Evolutionary conservation across 1,140 invertebrate species (phyloP).

Genomic region (Onthophagus taurus): DNA sequence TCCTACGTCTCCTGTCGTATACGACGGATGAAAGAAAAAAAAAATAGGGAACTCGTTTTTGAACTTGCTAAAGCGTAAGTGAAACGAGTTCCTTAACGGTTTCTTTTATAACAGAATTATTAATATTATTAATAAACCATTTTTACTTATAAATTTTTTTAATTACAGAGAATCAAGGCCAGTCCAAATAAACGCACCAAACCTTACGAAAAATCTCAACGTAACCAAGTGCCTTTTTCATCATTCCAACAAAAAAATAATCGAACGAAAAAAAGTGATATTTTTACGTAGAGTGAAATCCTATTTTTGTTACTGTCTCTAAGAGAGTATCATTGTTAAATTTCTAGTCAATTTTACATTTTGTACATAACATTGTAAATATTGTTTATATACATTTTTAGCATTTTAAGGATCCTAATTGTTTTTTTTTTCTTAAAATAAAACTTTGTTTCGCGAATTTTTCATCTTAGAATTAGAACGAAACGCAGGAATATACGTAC

Average conservation of each 20-base stretch:
- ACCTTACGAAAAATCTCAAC: conserved; percentile 16
- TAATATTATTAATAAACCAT: neutral
- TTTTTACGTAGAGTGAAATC: conserved; percentile 27
- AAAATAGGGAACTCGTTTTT: no score
- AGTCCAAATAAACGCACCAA: conserved; percentile 19
- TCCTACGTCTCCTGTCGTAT: no score
- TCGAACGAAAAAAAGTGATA: no score
- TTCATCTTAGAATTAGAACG: neutral
- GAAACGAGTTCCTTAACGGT: conserved; percentile 11
- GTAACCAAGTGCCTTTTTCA: conserved; percentile 31
- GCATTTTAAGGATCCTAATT: no score
- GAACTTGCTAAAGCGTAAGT: conserved; percentile 9
- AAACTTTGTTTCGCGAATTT: neutral
- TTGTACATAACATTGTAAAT: conserved; percentile 26
- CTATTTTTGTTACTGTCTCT: conserved; percentile 21
- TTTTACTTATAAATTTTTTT: conserved; percentile 16
- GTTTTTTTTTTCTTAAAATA: no score
- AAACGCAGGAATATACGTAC: neutral
- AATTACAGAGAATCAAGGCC: conserved; percentile 30
- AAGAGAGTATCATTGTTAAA: conserved; percentile 14
- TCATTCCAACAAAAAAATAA: no score
- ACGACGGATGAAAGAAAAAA: no score
- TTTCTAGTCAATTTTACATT: conserved; percentile 30
- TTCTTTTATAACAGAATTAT: conserved; percentile 13
- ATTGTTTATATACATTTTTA: conserved; percentile 26